These are phyloP conservation scores for Colostygia pectinataria DNA, from an alignment of 2,888 invertebrate species.

Conservation along the genomic window DNA sequence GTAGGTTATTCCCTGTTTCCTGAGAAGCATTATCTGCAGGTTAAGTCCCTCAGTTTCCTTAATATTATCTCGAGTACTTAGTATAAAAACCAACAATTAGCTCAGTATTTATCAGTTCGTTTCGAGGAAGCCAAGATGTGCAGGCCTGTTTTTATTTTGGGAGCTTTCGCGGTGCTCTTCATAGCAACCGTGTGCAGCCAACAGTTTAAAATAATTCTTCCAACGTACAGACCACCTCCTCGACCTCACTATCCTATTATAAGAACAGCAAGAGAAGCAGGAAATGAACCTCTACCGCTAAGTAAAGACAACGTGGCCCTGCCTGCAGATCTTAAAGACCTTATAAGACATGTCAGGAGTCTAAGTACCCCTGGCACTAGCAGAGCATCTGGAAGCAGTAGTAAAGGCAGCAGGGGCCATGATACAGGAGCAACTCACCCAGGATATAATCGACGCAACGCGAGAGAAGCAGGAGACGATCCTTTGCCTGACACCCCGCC, in stretches of 20 bases:
- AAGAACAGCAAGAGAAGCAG: constrained; percentile 23
- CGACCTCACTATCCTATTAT: constrained; percentile 4
- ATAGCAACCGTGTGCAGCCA: constrained; percentile 12
- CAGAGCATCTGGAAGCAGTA: constrained; percentile 43
- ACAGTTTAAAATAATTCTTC: constrained; percentile 18
- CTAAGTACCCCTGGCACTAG: constrained; percentile 44
- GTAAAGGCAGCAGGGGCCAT: constrained; percentile 38
- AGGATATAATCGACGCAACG: constrained; percentile 53
- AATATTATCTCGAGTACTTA: not conserved
- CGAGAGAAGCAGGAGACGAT: constrained; percentile 30
- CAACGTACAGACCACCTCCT: constrained; percentile 23
- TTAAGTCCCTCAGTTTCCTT: constrained; percentile 21
- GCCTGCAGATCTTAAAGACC: no score
- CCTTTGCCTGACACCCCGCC: constrained; percentile 1
- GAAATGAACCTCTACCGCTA: not conserved
- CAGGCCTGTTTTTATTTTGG: constrained; percentile 14
- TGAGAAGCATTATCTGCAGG: not conserved
- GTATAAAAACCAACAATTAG: constrained; percentile 14
- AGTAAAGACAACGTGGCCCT: not conserved
- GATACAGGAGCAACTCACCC: constrained; percentile 52
- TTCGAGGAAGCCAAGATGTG: constrained; percentile 16
- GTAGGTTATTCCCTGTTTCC: constrained; percentile 23
- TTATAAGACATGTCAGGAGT: constrained; percentile 24
- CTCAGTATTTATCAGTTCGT: constrained; percentile 17
- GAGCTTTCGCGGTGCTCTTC: constrained; percentile 18